Percentiles rank a stretch among this genome's conserved stretches.
Evolutionary conservation across 2,113 vertebrate species (phyloP).

Genomic region (Myiozetetes cayanensis): DNA sequence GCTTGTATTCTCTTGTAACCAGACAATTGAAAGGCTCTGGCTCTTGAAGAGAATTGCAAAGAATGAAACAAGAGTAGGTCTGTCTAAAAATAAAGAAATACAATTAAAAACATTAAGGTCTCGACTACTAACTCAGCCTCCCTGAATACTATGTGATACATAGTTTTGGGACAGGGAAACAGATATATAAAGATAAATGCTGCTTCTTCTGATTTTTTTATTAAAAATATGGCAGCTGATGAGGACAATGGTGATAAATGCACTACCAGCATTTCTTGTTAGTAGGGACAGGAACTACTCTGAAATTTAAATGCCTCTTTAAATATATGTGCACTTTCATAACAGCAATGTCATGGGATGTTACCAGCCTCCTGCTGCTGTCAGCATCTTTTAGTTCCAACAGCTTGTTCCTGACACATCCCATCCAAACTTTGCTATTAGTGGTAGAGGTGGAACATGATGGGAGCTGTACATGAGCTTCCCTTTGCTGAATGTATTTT

Average conservation of each 20-base stretch:
- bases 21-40: not conserved
- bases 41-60: not conserved
- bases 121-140: not conserved
- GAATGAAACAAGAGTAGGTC: not conserved
- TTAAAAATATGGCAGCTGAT: not conserved
- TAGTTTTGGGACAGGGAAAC: not conserved
- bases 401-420: not conserved
- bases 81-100: not conserved
- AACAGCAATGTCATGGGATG: not conserved
- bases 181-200: not conserved
- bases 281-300: not conserved
- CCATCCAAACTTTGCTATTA: not conserved
- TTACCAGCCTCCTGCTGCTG: not conserved
- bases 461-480: not conserved
- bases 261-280: not conserved
- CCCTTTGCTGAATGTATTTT: not conserved
- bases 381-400: not conserved
- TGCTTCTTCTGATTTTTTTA: not conserved
- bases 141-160: not conserved
- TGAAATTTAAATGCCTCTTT: not conserved
- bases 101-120: not conserved
- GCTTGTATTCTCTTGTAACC: not conserved
- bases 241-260: not conserved
- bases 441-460: not conserved
- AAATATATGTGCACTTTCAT: not conserved